Conservation (phyloP, 1,140 invertebrate genomes). For the Pseudachorutes palmiensis region DNA sequence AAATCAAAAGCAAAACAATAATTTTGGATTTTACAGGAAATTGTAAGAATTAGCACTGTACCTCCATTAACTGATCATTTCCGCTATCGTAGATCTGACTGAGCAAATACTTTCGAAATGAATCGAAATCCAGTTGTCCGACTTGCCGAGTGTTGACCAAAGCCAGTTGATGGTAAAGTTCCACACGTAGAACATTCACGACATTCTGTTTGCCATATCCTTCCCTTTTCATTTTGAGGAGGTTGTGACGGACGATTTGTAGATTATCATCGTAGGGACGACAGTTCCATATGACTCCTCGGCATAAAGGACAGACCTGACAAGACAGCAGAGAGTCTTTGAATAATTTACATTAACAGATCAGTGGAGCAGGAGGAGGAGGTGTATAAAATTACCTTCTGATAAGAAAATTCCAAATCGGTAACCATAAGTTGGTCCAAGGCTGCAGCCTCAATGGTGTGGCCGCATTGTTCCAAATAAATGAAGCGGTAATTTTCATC, state of each 20-base stretch:
- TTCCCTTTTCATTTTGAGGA: too few relatives aligned
- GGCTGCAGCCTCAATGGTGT: neutral
- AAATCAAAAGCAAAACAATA: too few relatives aligned
- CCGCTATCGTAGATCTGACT: neutral
- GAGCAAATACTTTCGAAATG: slow-evolving; percentile 10
- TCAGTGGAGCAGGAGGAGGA: neutral
- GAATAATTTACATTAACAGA: neutral
- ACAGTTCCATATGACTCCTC: neutral
- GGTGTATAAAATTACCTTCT: neutral
- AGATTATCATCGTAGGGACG: neutral
- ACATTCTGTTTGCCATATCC: neutral
- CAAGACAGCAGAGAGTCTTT: neutral
- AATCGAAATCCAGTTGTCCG: neutral
- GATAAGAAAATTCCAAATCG: neutral
- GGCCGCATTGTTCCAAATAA: neutral
- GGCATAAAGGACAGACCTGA: neutral
- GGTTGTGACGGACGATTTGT: too few relatives aligned
- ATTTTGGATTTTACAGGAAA: too few relatives aligned
- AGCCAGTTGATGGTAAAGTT: too few relatives aligned
- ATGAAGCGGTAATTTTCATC: neutral
- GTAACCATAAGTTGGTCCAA: neutral
- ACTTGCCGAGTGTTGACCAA: neutral
- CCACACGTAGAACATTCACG: too few relatives aligned
- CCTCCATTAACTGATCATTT: neutral
- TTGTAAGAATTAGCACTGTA: too few relatives aligned